Percentiles rank a stretch among this genome's conserved stretches.
Evolutionary conservation across 2,888 invertebrate genomes (phyloP).

Genomic region (Busseola fusca): DNA sequence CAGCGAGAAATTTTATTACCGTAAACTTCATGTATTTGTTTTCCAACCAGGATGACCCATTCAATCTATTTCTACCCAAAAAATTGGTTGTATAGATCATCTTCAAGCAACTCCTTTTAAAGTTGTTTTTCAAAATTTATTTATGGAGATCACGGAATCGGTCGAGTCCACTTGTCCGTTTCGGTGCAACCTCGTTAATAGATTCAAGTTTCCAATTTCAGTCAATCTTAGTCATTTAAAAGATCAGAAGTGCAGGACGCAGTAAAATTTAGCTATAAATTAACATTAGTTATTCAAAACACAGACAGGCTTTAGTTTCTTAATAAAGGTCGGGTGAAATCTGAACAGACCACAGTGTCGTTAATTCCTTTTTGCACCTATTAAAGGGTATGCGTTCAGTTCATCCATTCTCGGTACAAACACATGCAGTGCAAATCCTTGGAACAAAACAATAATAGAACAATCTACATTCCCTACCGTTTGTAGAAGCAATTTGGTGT

Average conservation of each 20-base stretch:
- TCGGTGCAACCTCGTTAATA: constrained; percentile 41
- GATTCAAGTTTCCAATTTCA: constrained; percentile 62
- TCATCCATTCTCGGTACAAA: constrained; percentile 51
- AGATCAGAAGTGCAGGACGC: constrained; percentile 37
- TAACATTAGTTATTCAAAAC: constrained; percentile 26
- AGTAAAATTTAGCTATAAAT: constrained; percentile 4
- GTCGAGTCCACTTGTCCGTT: constrained; percentile 41
- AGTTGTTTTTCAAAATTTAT: constrained; percentile 19
- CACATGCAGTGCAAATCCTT: constrained; percentile 64
- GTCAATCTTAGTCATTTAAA: constrained; percentile 45
- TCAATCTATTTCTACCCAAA: constrained; percentile 19
- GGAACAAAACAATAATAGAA: constrained; percentile 80
- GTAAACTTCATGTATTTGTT: constrained; percentile 26
- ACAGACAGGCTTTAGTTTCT: constrained; percentile 8
- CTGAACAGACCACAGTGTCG: constrained; percentile 7
- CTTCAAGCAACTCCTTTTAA: constrained; percentile 22
- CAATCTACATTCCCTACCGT: constrained; percentile 83
- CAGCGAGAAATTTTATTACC: constrained; percentile 20
- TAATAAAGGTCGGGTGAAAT: constrained; percentile 15
- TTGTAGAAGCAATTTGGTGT: constrained; percentile 85
- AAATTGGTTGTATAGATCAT: constrained; percentile 10
- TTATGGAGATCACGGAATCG: constrained; percentile 35
- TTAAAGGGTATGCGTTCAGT: constrained; percentile 38
- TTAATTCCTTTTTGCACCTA: constrained; percentile 37
- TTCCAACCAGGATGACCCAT: constrained; percentile 35